Evolutionary conservation across 2,113 vertebrate species (phyloP).

Genomic region (Lophura nycthemera): DNA sequence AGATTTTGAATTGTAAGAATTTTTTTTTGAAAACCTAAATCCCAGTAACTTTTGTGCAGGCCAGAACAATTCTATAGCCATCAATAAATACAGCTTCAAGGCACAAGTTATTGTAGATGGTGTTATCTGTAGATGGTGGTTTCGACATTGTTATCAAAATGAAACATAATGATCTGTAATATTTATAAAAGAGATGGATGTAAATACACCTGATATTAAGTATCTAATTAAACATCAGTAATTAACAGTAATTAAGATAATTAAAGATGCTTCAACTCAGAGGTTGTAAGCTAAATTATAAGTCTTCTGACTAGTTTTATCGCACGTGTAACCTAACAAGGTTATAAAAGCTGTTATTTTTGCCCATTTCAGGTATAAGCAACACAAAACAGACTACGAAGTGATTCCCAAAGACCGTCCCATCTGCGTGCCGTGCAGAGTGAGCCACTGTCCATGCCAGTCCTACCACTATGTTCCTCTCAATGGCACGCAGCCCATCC

Average conservation of each 20-base stretch:
- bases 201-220: neutral
- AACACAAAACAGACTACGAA: constrained; percentile 90
- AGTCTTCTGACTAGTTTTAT: neutral
- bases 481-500: constrained; percentile 81
- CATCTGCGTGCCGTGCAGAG: constrained; percentile 82
- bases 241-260: neutral
- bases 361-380: constrained; percentile 84
- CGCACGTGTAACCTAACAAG: neutral
- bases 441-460: constrained; percentile 78
- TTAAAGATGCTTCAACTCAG: neutral
- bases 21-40: neutral
- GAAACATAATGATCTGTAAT: neutral
- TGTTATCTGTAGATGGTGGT: neutral
- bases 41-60: neutral
- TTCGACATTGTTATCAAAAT: neutral
- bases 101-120: fast-evolving
- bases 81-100: neutral
- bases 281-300: neutral
- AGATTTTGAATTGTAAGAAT: neutral
- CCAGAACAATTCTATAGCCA: neutral
- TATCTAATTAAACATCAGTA: neutral
- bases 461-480: constrained; percentile 82
- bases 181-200: neutral
- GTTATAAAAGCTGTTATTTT: neutral
- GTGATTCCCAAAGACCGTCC: constrained; percentile 81